phyloP scores from a whole-genome alignment of 2,888 invertebrate species.

The Leucania comma region DNA sequence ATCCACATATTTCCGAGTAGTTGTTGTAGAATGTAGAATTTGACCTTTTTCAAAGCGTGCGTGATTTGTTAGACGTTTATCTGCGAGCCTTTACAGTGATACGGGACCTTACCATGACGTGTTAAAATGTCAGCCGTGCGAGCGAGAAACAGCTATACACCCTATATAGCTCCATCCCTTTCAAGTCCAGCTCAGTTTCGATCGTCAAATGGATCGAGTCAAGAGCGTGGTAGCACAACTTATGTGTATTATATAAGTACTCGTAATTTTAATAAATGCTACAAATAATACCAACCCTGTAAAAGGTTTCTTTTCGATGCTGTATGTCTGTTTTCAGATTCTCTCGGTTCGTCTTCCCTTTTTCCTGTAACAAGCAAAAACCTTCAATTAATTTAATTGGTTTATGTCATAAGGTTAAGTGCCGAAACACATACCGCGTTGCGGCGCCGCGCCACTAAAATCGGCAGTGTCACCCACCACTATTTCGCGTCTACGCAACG shows the following conservation, averaged over 20 bases:
- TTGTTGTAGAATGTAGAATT: slow-evolving; percentile 44
- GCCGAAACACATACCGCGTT: no score
- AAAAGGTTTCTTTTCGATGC: slow-evolving; percentile 88
- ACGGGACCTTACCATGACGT: background rate
- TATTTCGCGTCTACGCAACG: no score
- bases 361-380: slow-evolving; percentile 84
- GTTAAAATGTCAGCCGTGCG: no score
- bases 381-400: slow-evolving; percentile 2
- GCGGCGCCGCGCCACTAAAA: no score
- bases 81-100: slow-evolving; percentile 13
- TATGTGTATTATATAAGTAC: slow-evolving; percentile 10
- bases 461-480: no score
- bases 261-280: background rate
- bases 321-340: slow-evolving; percentile 88
- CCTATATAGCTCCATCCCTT: no score
- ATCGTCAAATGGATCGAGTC: no score
- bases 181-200: no score
- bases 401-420: background rate
- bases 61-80: slow-evolving; percentile 32
- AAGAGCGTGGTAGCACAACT: no score
- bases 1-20: background rate
- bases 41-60: slow-evolving; percentile 53
- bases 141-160: no score
- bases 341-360: slow-evolving; percentile 86
- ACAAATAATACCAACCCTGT: slow-evolving; percentile 77